Conservation (phyloP, 35 echinoderm and acorn worm species). For the Eucidaris tribuloides region DNA sequence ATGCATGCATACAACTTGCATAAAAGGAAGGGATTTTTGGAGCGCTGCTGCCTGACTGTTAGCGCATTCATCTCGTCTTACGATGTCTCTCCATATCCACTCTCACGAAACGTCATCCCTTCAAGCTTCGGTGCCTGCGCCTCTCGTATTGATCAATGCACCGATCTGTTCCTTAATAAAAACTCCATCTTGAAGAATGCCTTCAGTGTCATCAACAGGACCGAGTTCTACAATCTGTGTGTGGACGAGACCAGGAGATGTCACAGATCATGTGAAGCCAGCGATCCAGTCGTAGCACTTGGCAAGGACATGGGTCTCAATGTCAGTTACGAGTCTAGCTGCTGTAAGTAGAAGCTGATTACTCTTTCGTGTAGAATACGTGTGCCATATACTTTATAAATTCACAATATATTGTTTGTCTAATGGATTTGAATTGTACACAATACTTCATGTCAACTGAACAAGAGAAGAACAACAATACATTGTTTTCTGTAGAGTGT, state of each 20-base stretch:
- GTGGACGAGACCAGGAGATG: constrained; percentile 18
- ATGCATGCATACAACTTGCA: too few species aligned
- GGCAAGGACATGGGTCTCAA: neutral
- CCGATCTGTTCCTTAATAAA: constrained; percentile 30
- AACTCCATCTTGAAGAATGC: constrained; percentile 39
- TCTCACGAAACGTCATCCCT: constrained; percentile 26
- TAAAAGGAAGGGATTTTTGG: too few species aligned
- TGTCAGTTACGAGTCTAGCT: neutral
- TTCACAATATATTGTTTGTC: too few species aligned
- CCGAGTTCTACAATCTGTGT: constrained; percentile 11
- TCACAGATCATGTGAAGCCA: neutral
- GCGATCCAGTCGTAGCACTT: neutral
- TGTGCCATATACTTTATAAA: too few species aligned
- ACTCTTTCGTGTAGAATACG: too few species aligned
- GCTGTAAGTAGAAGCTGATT: neutral
- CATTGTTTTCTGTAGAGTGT: too few species aligned
- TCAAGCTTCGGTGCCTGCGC: neutral
- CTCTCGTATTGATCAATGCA: constrained; percentile 14
- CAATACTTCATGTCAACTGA: too few species aligned
- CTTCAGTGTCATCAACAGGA: constrained; percentile 56
- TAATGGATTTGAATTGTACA: too few species aligned
- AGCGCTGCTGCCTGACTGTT: too few species aligned
- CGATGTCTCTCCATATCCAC: constrained; percentile 63
- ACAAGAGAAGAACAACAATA: too few species aligned
- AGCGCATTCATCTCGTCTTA: constrained; percentile 67